Evolutionary conservation across 2,888 invertebrate species (phyloP), one percentile per base, ranked within the genome.

Genomic region (Macrosoma leucophasiata): DNA sequence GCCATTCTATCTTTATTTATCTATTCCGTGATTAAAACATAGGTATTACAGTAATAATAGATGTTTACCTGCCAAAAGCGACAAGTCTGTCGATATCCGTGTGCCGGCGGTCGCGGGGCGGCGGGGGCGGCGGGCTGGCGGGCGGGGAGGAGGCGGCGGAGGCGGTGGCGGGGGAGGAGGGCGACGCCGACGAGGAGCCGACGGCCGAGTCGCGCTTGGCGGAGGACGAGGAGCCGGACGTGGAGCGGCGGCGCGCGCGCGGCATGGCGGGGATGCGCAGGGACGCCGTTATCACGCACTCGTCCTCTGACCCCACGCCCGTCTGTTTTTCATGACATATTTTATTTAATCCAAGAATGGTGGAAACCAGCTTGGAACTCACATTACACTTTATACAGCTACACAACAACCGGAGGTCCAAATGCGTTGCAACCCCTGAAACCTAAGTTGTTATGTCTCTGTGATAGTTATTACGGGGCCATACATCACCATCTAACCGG

Each of bases 221-320:
- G 3, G 65, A 70, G 8, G 70, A 65, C 37, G 76, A 77, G 2
- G 79, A 79, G 41, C 75, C 79, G 13, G 53, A 52, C 3, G 48
- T 40, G 13, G 77, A 84, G 45, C 84, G 82, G 35, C 85, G 59
- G 2, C 86, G 86, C 17, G 79, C 68, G 44, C 89, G 81, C n/a
- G n/a, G n/a, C 17, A 78, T 65, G 44, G 87, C 88, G 4, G 93
- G 92, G 77, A 94, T 92, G 58, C 92, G 92, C 19, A 94, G 85
- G 44, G 92, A 93, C 1, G 93, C 94, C 0, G 92, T 93, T 52
- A 94, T 91, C 34, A 92, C 88, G 46, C 88, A 88, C 51, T 87
- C 85, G 58, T 87, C 84, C 85, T 88, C 49, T 74, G 91, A 53
- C 77, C 88, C 49, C 87, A 90, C 74, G 72, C 87, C 61, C 85